Conservation (phyloP, 2,888 invertebrate genomes). For the Xylophagus ater region DNA sequence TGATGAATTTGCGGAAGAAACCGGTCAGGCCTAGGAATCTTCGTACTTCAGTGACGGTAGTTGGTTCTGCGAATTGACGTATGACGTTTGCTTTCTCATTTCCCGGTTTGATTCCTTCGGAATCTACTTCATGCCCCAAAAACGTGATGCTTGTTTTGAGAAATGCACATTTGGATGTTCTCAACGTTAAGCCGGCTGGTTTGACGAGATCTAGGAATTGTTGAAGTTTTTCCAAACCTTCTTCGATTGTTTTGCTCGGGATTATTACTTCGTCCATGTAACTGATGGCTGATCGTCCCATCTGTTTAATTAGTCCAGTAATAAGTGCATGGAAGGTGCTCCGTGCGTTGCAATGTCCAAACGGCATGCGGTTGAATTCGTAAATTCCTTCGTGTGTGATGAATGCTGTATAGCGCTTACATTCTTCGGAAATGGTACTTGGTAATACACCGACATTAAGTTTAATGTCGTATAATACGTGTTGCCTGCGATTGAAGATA, state of each 20-base stretch:
- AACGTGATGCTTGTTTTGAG: constrained; percentile 20
- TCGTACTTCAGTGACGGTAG: constrained; percentile 21
- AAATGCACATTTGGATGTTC: constrained; percentile 21
- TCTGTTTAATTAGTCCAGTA: constrained; percentile 21
- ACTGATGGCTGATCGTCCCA: constrained; percentile 12
- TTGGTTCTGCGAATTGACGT: constrained; percentile 20
- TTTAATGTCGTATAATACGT: constrained; percentile 26
- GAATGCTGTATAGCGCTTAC: constrained; percentile 26
- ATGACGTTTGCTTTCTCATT: constrained; percentile 22
- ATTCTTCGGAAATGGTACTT: constrained; percentile 27
- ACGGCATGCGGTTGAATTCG: constrained; percentile 19
- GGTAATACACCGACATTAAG: constrained; percentile 26
- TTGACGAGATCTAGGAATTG: constrained; percentile 17
- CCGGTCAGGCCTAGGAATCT: constrained; percentile 25
- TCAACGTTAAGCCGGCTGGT: constrained; percentile 14
- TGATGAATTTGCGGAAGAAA: constrained; percentile 26
- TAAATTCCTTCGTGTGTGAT: constrained; percentile 17
- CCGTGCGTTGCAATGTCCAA: constrained; percentile 18
- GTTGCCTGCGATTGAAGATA: constrained; percentile 24
- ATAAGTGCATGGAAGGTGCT: constrained; percentile 30
- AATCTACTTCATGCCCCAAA: constrained; percentile 22
- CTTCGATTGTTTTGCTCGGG: background rate
- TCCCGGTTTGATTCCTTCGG: constrained; percentile 21
- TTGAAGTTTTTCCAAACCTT: constrained; percentile 16
- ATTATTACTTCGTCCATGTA: constrained; percentile 18